These are phyloP conservation scores for Potamilus streckersoni DNA, from an alignment of 1,140 invertebrate species.

Conservation along the genomic window DNA sequence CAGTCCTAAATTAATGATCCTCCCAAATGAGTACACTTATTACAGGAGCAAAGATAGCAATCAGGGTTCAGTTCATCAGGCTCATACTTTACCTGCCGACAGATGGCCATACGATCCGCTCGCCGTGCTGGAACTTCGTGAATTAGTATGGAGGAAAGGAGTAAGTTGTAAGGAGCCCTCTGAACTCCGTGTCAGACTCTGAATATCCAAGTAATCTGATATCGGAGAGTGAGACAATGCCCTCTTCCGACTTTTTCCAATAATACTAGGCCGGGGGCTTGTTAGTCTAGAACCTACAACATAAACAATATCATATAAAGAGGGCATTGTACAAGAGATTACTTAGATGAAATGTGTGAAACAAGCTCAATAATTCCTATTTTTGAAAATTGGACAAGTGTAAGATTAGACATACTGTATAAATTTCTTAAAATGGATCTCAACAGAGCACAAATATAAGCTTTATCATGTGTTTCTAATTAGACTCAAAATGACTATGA, in stretches of 20 bases:
- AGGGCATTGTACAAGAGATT: neutral
- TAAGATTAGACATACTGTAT: no score
- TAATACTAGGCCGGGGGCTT: constrained; percentile 58
- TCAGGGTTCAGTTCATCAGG: no score
- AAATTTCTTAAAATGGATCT: no score
- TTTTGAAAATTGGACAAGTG: no score
- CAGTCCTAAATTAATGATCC: no score
- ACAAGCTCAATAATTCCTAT: no score
- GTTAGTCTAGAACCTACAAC: constrained; percentile 79
- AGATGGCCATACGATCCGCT: constrained; percentile 96
- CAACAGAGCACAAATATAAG: no score
- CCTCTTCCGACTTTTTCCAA: constrained; percentile 77
- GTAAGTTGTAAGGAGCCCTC: constrained; percentile 89
- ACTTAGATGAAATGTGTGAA: neutral
- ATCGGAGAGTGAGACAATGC: constrained; percentile 95
- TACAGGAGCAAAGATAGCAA: no score
- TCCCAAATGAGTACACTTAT: no score
- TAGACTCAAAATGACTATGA: no score
- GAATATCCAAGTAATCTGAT: constrained; percentile 90
- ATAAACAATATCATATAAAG: constrained; percentile 9
- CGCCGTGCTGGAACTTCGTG: constrained; percentile 83
- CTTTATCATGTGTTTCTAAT: no score
- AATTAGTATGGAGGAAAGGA: constrained; percentile 79
- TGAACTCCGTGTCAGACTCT: constrained; percentile 94
- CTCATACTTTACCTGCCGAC: constrained; percentile 79